Evolutionary conservation across 2,888 invertebrate genomes (phyloP).

Genomic region (Tetheella fluctuosa): DNA sequence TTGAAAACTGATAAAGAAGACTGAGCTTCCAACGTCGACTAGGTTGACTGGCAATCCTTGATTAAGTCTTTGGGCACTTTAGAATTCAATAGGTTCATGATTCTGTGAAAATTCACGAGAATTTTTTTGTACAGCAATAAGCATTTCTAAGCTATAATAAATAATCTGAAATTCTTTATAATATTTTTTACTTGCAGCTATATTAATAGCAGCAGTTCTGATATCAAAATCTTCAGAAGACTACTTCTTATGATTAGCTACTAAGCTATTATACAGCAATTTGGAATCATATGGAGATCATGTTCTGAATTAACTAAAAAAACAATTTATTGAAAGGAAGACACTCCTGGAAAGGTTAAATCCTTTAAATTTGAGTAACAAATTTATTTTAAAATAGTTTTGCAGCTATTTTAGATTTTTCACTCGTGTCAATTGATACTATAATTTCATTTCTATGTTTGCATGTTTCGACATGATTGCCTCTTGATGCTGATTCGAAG

Average conservation of each 20-base stretch:
- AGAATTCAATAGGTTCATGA: too few species aligned
- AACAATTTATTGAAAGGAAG: slow-evolving; percentile 32
- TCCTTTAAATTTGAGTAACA: slow-evolving; percentile 35
- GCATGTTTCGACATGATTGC: neutral
- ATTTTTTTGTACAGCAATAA: too few species aligned
- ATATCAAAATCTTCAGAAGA: slow-evolving; percentile 28
- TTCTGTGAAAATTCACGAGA: too few species aligned
- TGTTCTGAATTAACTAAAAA: slow-evolving; percentile 24
- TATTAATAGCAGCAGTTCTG: slow-evolving; percentile 34
- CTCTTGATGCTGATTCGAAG: neutral
- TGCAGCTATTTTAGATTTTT: neutral
- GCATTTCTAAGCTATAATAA: too few species aligned
- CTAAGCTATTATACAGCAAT: slow-evolving; percentile 33
- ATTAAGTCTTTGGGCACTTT: too few species aligned
- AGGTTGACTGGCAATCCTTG: too few species aligned
- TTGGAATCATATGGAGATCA: slow-evolving; percentile 42
- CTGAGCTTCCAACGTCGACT: too few species aligned
- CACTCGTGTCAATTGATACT: neutral
- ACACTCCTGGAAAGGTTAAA: slow-evolving; percentile 29
- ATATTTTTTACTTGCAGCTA: slow-evolving; percentile 24
- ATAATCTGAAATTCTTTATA: too few species aligned
- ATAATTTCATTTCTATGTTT: neutral
- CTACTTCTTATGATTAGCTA: too few species aligned
- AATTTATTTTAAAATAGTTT: too few species aligned
- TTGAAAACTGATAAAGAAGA: too few species aligned